Evolutionary conservation across 2,113 vertebrate genomes (phyloP), one percentile per base, ranked within the genome.

Genomic region (Callipepla squamata): DNA sequence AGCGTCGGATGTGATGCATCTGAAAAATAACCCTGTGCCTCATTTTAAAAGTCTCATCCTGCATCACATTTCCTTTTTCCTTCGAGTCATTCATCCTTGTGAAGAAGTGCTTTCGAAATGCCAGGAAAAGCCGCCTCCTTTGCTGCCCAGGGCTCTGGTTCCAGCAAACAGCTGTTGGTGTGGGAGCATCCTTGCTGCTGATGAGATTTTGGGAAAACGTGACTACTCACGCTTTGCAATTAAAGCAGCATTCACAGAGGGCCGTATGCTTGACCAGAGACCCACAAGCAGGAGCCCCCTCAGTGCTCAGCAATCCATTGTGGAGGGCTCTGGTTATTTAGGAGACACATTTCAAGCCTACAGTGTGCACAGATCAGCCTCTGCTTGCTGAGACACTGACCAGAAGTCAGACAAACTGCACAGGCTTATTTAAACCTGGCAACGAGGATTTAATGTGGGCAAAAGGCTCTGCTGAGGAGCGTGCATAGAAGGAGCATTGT

Each of bases 341-440:
- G 44, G n/a, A 53, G 53, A 23, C 0, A 0, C 40, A 22, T 36
- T 80, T 13, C 55, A 47, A 80, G 36, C 17, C 34, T 44, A 34
- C 16, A 36, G 61, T 4, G 11, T 34, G 26, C 21, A n/a, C n/a
- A 63, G 50, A 25, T 42, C 0, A 0, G 40, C 2, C 42, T 19
- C 19, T 26, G 13, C 55, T 22, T 80, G 42, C 63, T 73, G 58
- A 68, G 53, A 44, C 17, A 6, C 11, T 3, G 7, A 42, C 6
- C 57, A 83, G 62, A 13, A 55, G 22, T 23, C 67, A 61, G 67
- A 66, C 28, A 34, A 57, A 25, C 23, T 74, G 13, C 40, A 28
- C 0, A 1, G 8, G 13, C 57, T 57, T 75, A 9, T 66, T 75
- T 57, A 66, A 86, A 79, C 44, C 32, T 47, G 44, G 17, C 10